These are phyloP conservation scores for Tretioscincus oriximinensis DNA, from an alignment of 2,113 vertebrate species.

Conservation along the genomic window DNA sequence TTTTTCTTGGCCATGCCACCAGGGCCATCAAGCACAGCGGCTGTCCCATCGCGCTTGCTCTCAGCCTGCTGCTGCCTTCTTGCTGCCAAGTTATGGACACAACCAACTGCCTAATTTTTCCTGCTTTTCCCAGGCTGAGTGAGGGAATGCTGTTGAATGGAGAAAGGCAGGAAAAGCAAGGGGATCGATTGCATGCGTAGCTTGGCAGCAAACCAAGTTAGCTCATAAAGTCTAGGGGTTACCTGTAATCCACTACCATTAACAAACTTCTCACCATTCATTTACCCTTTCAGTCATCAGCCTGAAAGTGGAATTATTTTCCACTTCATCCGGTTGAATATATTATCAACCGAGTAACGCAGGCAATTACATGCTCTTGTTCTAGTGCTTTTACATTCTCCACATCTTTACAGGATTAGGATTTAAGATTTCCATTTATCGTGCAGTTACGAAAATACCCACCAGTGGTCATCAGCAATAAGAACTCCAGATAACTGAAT, in stretches of 20 bases:
- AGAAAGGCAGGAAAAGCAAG: too few species aligned
- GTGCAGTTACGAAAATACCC: conserved; percentile 35
- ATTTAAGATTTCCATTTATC: neutral
- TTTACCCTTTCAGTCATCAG: neutral
- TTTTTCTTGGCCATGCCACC: too few species aligned
- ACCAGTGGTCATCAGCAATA: conserved; percentile 94
- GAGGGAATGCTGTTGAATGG: too few species aligned
- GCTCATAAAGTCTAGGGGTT: neutral
- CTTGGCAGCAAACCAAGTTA: neutral
- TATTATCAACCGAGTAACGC: neutral
- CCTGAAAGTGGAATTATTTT: neutral
- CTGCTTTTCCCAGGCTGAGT: too few species aligned
- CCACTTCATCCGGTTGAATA: neutral
- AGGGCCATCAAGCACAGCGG: too few species aligned
- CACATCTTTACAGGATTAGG: conserved; percentile 3
- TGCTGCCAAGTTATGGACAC: too few species aligned
- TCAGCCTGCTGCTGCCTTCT: too few species aligned
- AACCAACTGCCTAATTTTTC: too few species aligned
- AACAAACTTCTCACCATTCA: neutral
- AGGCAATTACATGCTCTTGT: neutral
- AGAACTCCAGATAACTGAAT: conserved; percentile 91
- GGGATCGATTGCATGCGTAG: too few species aligned
- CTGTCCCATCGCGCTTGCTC: too few species aligned
- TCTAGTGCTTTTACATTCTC: neutral
- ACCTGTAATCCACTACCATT: neutral